A percentile compares a stretch with the other conserved stretches of the same genome.
phyloP scores from a whole-genome alignment of 2,797 vertebrate species.

The Clarias platycephalus region DNA sequence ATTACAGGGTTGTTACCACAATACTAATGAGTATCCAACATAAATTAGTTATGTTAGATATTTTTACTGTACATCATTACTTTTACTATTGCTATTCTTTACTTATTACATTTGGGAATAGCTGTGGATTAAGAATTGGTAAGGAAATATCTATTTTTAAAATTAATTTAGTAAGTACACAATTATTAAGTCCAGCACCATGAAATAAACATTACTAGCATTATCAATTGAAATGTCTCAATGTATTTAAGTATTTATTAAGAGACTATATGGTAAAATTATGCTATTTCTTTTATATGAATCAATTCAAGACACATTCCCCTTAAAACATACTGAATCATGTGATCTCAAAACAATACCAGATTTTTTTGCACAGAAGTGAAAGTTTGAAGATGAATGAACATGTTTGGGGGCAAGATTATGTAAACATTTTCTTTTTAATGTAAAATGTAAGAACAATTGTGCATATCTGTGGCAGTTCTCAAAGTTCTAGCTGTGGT shows the following conservation, averaged over 20 bases:
- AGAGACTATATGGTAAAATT: background rate
- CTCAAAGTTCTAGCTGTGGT: background rate
- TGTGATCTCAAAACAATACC: background rate
- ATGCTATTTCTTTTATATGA: background rate
- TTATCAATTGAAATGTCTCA: background rate
- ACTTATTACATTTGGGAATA: background rate
- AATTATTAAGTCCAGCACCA: background rate
- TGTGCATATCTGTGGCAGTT: background rate
- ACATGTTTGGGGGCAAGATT: background rate
- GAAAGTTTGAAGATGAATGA: background rate
- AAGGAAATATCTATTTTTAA: background rate
- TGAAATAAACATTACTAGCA: background rate
- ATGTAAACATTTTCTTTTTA: background rate
- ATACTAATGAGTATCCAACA: background rate
- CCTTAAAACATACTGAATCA: background rate
- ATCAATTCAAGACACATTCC: background rate
- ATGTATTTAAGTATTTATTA: background rate
- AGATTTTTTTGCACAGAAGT: background rate
- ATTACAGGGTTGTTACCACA: background rate
- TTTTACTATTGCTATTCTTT: background rate
- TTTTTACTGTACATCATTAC: background rate
- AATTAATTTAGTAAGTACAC: background rate
- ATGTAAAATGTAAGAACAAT: background rate
- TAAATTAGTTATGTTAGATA: background rate
- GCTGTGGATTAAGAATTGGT: background rate